phyloP scores from a whole-genome alignment of 2,797 vertebrate genomes.

The Sternotherus odoratus region DNA sequence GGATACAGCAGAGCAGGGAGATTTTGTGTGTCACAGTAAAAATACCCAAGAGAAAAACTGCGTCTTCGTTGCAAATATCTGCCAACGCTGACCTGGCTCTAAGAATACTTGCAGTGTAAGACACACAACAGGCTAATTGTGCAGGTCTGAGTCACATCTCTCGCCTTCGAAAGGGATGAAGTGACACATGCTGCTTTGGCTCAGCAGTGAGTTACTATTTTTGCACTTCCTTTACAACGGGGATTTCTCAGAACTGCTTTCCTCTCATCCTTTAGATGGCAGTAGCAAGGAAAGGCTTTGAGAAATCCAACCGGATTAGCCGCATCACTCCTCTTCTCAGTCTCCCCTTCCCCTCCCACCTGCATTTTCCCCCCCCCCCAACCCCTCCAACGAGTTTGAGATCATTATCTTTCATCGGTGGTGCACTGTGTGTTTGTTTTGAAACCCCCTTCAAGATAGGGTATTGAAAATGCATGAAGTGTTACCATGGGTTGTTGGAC shows the following conservation, averaged over 20 bases:
- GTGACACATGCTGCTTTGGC: neutral
- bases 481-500: slow-evolving; percentile 98
- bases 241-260: neutral
- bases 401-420: neutral
- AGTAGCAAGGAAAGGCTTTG: rapidly evolving
- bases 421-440: neutral
- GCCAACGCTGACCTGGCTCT: rapidly evolving
- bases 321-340: neutral
- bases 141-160: rapidly evolving
- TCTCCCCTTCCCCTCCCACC: no score
- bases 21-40: neutral
- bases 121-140: slow-evolving; percentile 2
- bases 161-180: neutral
- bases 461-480: neutral
- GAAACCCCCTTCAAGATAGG: neutral
- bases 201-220: neutral
- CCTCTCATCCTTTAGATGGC: neutral
- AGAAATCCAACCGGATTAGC: neutral
- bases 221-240: neutral
- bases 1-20: neutral
- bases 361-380: neutral
- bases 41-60: neutral
- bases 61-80: neutral
- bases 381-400: rapidly evolving
- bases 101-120: neutral